These are phyloP conservation scores for Grapholita molesta DNA, from an alignment of 1,140 invertebrate genomes.

Conservation along the genomic window DNA sequence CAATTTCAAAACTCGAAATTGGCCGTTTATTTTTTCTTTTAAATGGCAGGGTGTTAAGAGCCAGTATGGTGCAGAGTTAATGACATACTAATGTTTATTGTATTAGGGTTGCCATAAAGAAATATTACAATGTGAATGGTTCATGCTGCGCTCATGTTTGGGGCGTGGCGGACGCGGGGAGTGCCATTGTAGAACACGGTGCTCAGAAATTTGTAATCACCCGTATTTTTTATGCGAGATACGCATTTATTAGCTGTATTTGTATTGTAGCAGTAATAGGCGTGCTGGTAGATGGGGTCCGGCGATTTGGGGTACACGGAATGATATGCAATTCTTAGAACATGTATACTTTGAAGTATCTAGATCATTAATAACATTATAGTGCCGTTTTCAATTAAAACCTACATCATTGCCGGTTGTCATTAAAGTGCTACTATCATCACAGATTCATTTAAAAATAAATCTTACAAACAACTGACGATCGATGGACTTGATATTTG, in stretches of 20 bases:
- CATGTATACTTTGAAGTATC: neutral
- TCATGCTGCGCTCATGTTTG: constrained; percentile 72
- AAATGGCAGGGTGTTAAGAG: constrained; percentile 55
- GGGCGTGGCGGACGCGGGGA: constrained; percentile 62
- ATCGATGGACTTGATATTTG: too few species aligned
- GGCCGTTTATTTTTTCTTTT: constrained; percentile 34
- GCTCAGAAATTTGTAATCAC: constrained; percentile 63
- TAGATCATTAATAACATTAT: neutral
- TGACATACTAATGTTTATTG: constrained; percentile 73
- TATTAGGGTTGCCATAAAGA: constrained; percentile 67
- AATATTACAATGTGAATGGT: constrained; percentile 69
- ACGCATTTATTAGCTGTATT: constrained; percentile 15
- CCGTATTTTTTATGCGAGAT: constrained; percentile 37
- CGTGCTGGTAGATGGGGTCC: constrained; percentile 10
- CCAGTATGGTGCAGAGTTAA: constrained; percentile 65
- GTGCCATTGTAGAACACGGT: constrained; percentile 61
- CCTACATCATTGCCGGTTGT: too few species aligned
- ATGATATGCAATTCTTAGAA: neutral
- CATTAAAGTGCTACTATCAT: too few species aligned
- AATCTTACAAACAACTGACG: too few species aligned
- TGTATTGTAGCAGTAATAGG: constrained; percentile 2
- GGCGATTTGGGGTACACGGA: neutral
- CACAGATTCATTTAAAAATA: too few species aligned
- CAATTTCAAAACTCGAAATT: constrained; percentile 30
- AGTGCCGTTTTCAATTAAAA: neutral